phyloP scores from a whole-genome alignment of 2,888 invertebrate genomes.

The Nebria salina region DNA sequence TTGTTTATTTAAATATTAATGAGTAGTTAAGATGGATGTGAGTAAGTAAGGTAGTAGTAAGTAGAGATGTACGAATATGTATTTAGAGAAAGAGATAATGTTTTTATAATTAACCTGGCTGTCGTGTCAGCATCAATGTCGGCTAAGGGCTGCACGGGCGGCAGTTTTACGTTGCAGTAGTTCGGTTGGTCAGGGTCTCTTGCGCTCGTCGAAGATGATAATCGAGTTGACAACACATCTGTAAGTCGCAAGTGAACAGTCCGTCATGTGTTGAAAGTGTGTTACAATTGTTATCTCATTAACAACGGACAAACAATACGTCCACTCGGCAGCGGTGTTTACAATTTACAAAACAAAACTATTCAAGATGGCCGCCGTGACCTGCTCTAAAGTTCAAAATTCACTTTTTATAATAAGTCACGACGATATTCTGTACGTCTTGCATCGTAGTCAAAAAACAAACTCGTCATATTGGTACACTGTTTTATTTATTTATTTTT shows the following conservation, averaged over 20 bases:
- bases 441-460: background rate
- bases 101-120: constrained; percentile 63
- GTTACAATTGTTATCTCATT: too few relatives aligned
- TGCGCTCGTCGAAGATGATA: constrained; percentile 31
- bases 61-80: constrained; percentile 12
- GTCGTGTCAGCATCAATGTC: constrained; percentile 73
- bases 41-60: background rate
- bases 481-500: background rate
- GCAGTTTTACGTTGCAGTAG: constrained; percentile 76
- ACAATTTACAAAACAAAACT: background rate
- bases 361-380: background rate
- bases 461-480: background rate
- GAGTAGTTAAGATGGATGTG: background rate
- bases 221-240: constrained; percentile 47
- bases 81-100: constrained; percentile 13
- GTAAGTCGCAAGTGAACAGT: constrained; percentile 42
- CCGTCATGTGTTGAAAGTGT: constrained; percentile 13
- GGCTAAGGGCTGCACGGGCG: constrained; percentile 75
- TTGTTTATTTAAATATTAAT: background rate
- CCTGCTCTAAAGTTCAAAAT: too few relatives aligned
- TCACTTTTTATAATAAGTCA: background rate
- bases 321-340: background rate
- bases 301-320: background rate
- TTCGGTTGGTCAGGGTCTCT: constrained; percentile 48
- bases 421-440: background rate